Percentiles rank a stretch among this genome's conserved stretches.
Evolutionary conservation across 2,888 invertebrate genomes (phyloP).

Genomic region (Lasioglossum zephyrum): DNA sequence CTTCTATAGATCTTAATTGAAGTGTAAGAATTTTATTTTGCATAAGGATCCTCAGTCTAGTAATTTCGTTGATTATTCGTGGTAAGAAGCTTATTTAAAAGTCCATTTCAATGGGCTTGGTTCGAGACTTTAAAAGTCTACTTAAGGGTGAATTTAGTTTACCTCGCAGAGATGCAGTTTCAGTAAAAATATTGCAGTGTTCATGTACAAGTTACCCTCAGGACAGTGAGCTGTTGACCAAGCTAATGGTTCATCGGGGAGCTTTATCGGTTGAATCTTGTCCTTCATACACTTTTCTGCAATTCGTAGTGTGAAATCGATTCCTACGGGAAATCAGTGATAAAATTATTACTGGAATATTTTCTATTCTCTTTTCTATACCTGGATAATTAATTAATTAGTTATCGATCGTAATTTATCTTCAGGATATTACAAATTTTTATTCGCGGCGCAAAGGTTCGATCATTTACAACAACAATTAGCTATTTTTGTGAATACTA

Average conservation of each 20-base stretch:
- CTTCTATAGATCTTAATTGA: no score
- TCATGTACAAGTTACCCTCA: constrained; percentile 63
- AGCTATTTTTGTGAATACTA: no score
- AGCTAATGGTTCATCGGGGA: constrained; percentile 68
- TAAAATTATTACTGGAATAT: not conserved
- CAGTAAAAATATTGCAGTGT: constrained; percentile 68
- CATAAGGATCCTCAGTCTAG: no score
- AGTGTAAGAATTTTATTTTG: no score
- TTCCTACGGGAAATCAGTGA: constrained; percentile 60
- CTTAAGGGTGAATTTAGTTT: constrained; percentile 24
- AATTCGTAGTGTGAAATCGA: constrained; percentile 69
- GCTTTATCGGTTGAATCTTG: constrained; percentile 44
- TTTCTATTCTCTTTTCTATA: no score
- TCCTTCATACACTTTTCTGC: constrained; percentile 75
- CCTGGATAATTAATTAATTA: no score
- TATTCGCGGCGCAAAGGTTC: no score
- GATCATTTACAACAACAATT: no score
- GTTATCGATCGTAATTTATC: no score
- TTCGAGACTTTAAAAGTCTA: not conserved
- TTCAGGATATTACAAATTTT: no score
- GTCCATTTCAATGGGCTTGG: not conserved
- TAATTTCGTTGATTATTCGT: not conserved
- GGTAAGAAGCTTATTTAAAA: not conserved
- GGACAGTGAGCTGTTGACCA: constrained; percentile 74
- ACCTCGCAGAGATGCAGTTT: constrained; percentile 75